Conservation (phyloP, 2,888 invertebrate genomes). For the Nomada ruficornis region DNA sequence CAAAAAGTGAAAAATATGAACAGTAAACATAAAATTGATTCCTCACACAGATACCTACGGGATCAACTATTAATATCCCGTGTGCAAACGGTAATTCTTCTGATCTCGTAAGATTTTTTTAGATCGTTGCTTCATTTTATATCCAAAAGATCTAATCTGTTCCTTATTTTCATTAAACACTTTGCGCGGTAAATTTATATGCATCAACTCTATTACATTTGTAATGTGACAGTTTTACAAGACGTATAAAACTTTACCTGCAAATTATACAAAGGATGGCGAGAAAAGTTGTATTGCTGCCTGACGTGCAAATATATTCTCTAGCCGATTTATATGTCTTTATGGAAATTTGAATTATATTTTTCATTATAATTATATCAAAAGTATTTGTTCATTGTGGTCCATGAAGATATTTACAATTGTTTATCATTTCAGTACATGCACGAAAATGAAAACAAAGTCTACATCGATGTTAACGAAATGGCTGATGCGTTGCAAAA, state of each 20-base stretch:
- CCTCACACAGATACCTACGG: constrained; percentile 65
- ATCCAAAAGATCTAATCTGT: not conserved
- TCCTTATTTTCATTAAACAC: not conserved
- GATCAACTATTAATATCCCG: constrained; percentile 85
- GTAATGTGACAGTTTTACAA: not conserved
- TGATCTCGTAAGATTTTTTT: constrained; percentile 4
- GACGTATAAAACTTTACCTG: too few species aligned
- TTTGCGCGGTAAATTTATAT: constrained; percentile 29
- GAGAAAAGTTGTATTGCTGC: too few species aligned
- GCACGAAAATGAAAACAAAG: constrained; percentile 92
- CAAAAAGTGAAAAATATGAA: constrained; percentile 69
- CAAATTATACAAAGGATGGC: not conserved
- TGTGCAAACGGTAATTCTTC: constrained; percentile 84
- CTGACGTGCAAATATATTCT: too few species aligned
- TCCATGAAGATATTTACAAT: not conserved
- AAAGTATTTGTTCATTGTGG: too few species aligned
- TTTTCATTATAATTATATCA: too few species aligned
- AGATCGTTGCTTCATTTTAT: too few species aligned
- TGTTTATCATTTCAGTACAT: constrained; percentile 87
- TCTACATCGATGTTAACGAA: constrained; percentile 92
- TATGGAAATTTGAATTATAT: too few species aligned
- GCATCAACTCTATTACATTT: not conserved
- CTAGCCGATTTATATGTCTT: too few species aligned
- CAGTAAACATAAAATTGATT: constrained; percentile 63
- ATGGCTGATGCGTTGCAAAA: constrained; percentile 93